Percentiles rank a stretch among this genome's conserved stretches.
These are phyloP conservation scores for Nomada goodeniana DNA, from an alignment of 2,888 invertebrate species.

Conservation along the genomic window DNA sequence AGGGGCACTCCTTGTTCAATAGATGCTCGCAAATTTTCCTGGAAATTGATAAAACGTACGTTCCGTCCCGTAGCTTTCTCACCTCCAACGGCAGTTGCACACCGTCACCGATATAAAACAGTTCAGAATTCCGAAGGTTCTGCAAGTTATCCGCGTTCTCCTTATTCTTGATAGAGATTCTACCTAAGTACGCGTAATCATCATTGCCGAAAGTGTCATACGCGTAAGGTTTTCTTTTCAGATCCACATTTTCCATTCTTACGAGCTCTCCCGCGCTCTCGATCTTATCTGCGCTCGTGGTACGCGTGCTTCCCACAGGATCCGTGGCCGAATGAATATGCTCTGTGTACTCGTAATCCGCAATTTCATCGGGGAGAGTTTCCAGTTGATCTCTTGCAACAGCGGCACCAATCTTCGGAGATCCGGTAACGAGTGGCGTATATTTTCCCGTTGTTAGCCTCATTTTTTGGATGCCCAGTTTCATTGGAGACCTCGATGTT, in stretches of 20 bases:
- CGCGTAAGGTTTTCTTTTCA: not conserved
- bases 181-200: constrained; percentile 66
- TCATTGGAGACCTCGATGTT: not conserved
- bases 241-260: not conserved
- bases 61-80: constrained; percentile 74
- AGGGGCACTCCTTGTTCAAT: constrained; percentile 74
- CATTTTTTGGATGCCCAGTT: not conserved
- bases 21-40: constrained; percentile 74
- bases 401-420: not conserved
- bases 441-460: not conserved
- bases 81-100: constrained; percentile 78
- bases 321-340: not conserved
- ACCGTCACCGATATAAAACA: constrained; percentile 78
- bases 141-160: constrained; percentile 22
- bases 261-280: not conserved
- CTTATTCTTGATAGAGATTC: constrained; percentile 58
- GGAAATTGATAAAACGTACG: constrained; percentile 76
- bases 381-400: not conserved
- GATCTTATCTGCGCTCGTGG: not conserved
- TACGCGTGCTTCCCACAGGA: not conserved
- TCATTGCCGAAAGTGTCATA: not conserved
- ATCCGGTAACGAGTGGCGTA: not conserved
- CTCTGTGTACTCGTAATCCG: not conserved
- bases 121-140: constrained; percentile 65
- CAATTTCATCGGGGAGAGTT: not conserved